phyloP scores from a whole-genome alignment of 1,140 invertebrate genomes.

The Chrysopa pallens region DNA sequence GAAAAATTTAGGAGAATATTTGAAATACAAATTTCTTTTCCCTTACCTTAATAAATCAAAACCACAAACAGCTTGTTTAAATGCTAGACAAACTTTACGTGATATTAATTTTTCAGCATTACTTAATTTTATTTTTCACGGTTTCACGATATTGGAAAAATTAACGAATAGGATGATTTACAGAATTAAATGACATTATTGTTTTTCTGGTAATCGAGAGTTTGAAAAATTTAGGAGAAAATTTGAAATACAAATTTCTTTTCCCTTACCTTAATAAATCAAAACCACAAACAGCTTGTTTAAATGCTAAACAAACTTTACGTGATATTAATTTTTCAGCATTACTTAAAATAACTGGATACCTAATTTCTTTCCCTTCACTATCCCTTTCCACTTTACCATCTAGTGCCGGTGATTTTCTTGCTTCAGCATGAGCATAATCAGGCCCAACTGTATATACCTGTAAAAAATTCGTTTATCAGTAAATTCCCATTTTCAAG shows the following conservation, averaged over 20 bases:
- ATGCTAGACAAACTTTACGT: conserved; percentile 91
- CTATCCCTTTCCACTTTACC: conserved; percentile 97
- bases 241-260: conserved; percentile 2
- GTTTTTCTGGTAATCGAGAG: too few species aligned
- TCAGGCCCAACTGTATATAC: conserved; percentile 92
- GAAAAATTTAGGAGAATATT: too few species aligned
- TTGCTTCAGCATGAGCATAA: conserved; percentile 97
- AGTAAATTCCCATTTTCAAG: neutral
- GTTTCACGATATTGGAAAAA: too few species aligned
- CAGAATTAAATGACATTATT: too few species aligned
- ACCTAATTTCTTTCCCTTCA: conserved; percentile 96
- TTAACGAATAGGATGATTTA: too few species aligned
- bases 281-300: conserved; percentile 99
- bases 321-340: conserved; percentile 97
- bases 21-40: too few species aligned
- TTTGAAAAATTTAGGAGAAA: too few species aligned
- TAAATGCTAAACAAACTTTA: conserved; percentile 94
- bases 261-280: conserved; percentile 81
- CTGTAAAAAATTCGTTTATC: conserved; percentile 22
- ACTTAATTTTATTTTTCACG: conserved; percentile 90
- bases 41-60: conserved; percentile 87
- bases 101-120: conserved; percentile 99
- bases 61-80: conserved; percentile 98
- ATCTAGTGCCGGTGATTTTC: conserved; percentile 94
- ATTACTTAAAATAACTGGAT: conserved; percentile 94